Evolutionary conservation across 2,797 vertebrate genomes (phyloP).

Genomic region (Gorsachius magnificus): DNA sequence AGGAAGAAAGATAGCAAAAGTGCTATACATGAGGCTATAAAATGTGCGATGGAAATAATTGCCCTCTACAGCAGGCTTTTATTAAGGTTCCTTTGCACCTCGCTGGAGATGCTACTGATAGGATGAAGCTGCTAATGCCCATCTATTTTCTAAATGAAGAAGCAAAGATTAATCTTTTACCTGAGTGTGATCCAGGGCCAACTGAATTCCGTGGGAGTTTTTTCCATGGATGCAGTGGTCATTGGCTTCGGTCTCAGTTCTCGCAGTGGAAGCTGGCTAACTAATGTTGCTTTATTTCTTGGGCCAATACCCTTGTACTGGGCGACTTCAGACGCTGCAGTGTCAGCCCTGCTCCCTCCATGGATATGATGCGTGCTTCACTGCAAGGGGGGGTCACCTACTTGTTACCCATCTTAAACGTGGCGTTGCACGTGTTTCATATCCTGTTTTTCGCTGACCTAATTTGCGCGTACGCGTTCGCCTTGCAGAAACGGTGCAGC

Average conservation of each 20-base stretch:
- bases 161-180: background rate
- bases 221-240: background rate
- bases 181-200: background rate
- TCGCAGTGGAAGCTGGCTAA: background rate
- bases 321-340: background rate
- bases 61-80: background rate
- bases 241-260: background rate
- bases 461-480: background rate
- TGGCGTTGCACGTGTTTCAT: background rate
- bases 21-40: background rate
- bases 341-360: background rate
- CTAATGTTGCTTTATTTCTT: background rate
- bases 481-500: background rate
- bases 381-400: background rate
- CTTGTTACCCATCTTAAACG: background rate
- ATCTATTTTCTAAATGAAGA: background rate
- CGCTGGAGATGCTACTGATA: background rate
- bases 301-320: background rate
- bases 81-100: conserved; percentile 8
- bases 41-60: background rate
- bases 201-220: background rate
- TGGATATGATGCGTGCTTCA: background rate
- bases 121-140: background rate
- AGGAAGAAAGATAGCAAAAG: background rate
- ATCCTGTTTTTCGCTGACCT: background rate